Base-by-base conservation (phyloP, 2,797 vertebrate genomes). In the Brachyrhaphis roseni region DNA sequence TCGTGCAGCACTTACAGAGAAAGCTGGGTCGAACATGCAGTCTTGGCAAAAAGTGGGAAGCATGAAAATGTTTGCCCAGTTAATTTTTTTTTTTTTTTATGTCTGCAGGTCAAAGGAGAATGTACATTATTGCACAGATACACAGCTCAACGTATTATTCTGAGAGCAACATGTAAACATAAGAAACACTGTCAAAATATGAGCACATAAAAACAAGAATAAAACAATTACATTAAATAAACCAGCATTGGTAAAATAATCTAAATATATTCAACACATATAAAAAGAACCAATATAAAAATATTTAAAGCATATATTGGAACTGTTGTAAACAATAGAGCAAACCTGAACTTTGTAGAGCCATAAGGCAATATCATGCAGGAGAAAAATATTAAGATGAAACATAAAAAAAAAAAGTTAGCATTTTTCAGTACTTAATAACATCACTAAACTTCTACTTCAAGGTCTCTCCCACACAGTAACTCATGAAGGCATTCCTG, bases 361-460 rank as follows among this genome's bases (percentile, higher is more conserved):
- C 84, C 62, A 93, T 93, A 93, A 93, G 89, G 90, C 89, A 88
- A 84, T 28, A 83, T 70, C 87, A 92, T 91, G 88, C 90, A 91
- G 85, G 88, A 77, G 8, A 84, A 57, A 77, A 51, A 41, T 71
- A 86, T 87, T 83, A 91, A 93, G 84, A 92, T 86, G 87, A 62
- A 72, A 53, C 36, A 39, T 36, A 1, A 41, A 39, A 64, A 64
- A 18, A 39, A 46, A 36, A 18, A 79, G 13, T 5, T 8, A 68
- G 1, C 1, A 49, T 62, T 75, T 39, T 68, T 75, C 10, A 10
- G 59, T 57, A 84, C 28, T 36, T 11, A 28, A 64, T 57, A 39
- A 34, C 34, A 71, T 18, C 66, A 36, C 39, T 76, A 8, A 84
- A 77, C 77, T 31, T 16, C 68, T 45, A 28, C 13, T 45, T 71